A percentile compares a stretch with the other conserved stretches of the same genome.
Evolutionary conservation across 2,797 vertebrate species (phyloP).

Genomic region (Triplophysa bombifrons): DNA sequence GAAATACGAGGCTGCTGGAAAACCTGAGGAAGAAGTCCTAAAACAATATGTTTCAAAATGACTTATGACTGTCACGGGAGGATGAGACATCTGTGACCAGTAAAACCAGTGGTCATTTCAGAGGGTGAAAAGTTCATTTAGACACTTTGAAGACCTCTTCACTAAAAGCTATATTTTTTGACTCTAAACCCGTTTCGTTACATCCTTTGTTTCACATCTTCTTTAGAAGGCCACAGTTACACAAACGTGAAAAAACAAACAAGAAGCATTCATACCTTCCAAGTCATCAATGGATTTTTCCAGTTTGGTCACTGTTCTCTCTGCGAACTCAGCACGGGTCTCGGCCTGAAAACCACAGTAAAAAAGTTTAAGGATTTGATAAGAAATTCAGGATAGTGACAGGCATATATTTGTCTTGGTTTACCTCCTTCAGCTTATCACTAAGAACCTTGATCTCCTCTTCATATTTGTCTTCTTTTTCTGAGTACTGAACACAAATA

Average conservation of each 20-base stretch:
- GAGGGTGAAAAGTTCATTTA: constrained; percentile 13
- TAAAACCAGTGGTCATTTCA: constrained; percentile 10
- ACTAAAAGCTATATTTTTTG: background rate
- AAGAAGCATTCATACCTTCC: constrained; percentile 86
- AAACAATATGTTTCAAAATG: constrained; percentile 42
- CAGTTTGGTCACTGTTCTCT: constrained; percentile 96
- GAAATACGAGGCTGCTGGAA: constrained; percentile 37
- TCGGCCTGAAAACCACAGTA: constrained; percentile 81
- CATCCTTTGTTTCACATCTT: background rate
- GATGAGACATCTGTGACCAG: constrained; percentile 15
- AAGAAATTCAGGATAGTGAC: background rate
- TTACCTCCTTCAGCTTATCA: constrained; percentile 84
- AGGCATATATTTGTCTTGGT: background rate
- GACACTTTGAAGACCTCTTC: background rate
- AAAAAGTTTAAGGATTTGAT: background rate
- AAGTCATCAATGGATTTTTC: constrained; percentile 98
- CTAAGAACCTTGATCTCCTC: constrained; percentile 97
- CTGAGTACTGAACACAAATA: constrained; percentile 85
- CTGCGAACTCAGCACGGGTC: constrained; percentile 97
- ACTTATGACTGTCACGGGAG: background rate
- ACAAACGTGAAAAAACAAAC: background rate
- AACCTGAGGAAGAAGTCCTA: constrained; percentile 18
- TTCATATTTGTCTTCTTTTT: constrained; percentile 99
- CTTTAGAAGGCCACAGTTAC: too few species aligned
- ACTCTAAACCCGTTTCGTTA: background rate